Conservation (phyloP, 1,140 invertebrate species). For the Coelopa frigida region DNA sequence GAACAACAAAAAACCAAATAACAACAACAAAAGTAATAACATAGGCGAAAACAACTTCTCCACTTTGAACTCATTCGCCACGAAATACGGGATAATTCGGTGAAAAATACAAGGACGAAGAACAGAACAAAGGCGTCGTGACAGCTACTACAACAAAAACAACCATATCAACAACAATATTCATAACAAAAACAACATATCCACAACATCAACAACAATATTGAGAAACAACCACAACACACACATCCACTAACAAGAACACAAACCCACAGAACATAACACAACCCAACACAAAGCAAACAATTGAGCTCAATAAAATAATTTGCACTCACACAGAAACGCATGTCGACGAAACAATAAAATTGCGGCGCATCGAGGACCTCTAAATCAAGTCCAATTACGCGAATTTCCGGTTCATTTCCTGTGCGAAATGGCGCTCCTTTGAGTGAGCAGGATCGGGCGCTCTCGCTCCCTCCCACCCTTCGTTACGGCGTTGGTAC, state of each 20-base stretch:
- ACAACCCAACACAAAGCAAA: conserved; percentile 16
- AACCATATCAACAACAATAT: background rate
- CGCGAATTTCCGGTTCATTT: conserved; percentile 16
- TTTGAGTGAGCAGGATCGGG: no score
- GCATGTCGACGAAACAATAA: no score
- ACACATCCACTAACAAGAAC: background rate
- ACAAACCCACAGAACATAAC: background rate
- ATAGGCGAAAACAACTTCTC: no score
- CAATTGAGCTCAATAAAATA: conserved; percentile 43
- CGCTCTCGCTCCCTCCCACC: no score
- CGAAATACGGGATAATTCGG: no score
- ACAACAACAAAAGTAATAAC: background rate
- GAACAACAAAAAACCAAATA: conserved; percentile 6
- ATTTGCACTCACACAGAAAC: conserved; percentile 21
- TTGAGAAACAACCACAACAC: conserved; percentile 26
- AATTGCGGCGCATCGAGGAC: background rate
- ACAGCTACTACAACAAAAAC: conserved; percentile 12
- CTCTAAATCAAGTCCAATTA: conserved; percentile 15
- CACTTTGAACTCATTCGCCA: no score
- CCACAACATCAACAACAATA: conserved; percentile 19
- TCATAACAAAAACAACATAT: no score
- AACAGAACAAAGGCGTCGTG: no score
- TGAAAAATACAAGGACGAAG: no score
- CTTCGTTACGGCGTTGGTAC: no score
- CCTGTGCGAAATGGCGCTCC: conserved; percentile 5